Percentiles rank a stretch among this genome's conserved stretches.
phyloP scores from a whole-genome alignment of 2,113 vertebrate genomes.

The Anseranas semipalmata region DNA sequence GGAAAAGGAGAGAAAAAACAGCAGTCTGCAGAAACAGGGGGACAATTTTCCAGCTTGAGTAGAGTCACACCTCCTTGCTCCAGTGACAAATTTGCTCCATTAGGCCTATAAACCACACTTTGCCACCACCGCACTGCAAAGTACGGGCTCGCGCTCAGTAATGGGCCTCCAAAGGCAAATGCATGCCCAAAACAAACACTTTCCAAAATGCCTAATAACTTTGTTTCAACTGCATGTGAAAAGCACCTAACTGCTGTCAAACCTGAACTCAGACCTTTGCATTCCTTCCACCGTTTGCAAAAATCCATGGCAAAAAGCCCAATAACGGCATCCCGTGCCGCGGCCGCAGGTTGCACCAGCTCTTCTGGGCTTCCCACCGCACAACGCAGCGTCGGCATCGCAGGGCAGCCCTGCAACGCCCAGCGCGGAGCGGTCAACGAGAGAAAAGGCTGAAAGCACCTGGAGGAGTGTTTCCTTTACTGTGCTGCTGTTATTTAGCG shows the following conservation, averaged over 20 bases:
- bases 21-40: conserved; percentile 38
- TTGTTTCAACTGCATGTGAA: not conserved
- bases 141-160: rapidly evolving
- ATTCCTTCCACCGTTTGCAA: not conserved
- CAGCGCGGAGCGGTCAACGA: not conserved
- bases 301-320: not conserved
- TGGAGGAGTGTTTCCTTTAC: not conserved
- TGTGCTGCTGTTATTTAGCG: not conserved
- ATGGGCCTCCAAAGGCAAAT: conserved; percentile 32
- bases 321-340: not conserved
- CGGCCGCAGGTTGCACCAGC: not conserved
- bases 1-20: not conserved
- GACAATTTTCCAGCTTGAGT: conserved; percentile 24
- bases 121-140: not conserved
- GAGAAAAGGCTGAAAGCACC: not conserved
- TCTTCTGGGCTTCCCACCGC: not conserved
- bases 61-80: conserved; percentile 63
- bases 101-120: conserved; percentile 47
- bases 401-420: not conserved
- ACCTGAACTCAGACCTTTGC: not conserved
- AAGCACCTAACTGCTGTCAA: not conserved
- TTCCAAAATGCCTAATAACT: not conserved
- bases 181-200: conserved; percentile 15
- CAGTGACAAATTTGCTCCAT: conserved; percentile 61
- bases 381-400: not conserved